Evolutionary conservation across 2,113 vertebrate genomes (phyloP).

Genomic region (Pelmatolapia mariae): DNA sequence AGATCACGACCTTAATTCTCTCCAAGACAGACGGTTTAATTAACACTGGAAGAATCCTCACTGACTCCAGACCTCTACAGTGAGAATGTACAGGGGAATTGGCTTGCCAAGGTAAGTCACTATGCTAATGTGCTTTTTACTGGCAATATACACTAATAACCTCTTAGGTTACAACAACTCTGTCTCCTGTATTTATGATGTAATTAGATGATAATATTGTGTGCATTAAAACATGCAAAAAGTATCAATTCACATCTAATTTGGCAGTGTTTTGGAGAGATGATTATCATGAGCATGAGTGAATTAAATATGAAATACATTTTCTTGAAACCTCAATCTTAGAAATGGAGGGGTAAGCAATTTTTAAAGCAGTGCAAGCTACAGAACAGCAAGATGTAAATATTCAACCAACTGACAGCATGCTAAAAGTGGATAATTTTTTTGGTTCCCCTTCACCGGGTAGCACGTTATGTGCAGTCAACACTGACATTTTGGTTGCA

Average conservation of each 20-base stretch:
- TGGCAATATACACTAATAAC: slow-evolving; percentile 42
- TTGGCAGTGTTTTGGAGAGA: background rate
- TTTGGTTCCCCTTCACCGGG: background rate
- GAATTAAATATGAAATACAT: background rate
- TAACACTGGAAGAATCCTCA: slow-evolving; percentile 58
- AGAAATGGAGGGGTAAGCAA: background rate
- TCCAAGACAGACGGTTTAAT: slow-evolving; percentile 65
- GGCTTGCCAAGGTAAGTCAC: slow-evolving; percentile 51
- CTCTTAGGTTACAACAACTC: slow-evolving; percentile 19
- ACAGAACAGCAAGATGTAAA: background rate
- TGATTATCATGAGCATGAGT: background rate
- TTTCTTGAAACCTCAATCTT: background rate
- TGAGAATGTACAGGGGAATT: slow-evolving; percentile 31
- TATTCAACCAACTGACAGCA: background rate
- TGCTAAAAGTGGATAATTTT: background rate
- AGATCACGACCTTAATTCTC: slow-evolving; percentile 69
- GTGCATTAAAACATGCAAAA: background rate
- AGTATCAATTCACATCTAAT: background rate
- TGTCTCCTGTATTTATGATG: slow-evolving; percentile 1
- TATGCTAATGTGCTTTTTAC: slow-evolving; percentile 33
- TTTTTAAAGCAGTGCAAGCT: background rate
- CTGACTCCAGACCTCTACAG: slow-evolving; percentile 31
- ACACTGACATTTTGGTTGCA: background rate
- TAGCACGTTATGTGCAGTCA: background rate
- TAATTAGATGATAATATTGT: slow-evolving; percentile 18